Conservation (phyloP, 37 sponge, comb jelly and placozoan genomes). For the Eunapius fragilis region DNA sequence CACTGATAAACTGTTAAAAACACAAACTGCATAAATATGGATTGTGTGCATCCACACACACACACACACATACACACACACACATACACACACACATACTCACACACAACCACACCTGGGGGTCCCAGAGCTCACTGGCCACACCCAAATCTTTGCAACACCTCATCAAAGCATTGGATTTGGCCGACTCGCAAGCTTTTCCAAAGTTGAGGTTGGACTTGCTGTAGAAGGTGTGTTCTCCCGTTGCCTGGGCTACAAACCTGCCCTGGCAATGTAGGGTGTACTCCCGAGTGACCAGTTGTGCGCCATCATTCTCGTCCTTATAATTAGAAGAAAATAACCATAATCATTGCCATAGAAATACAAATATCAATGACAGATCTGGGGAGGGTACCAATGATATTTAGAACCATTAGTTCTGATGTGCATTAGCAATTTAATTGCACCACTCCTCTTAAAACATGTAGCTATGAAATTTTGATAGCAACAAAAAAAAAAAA, state of each 20-base stretch:
- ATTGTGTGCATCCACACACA: conserved; percentile 4
- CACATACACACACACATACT: conserved; percentile 11
- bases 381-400: too few relatives aligned
- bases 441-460: too few relatives aligned
- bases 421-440: too few relatives aligned
- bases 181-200: conserved; percentile 88
- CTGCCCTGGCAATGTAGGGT: conserved; percentile 83
- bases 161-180: conserved; percentile 86
- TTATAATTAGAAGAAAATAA: background rate
- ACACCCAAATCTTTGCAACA: conserved; percentile 95
- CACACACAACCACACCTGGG: conserved; percentile 58
- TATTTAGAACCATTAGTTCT: too few relatives aligned
- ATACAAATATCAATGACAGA: too few relatives aligned
- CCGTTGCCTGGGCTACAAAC: conserved; percentile 79
- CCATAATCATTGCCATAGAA: too few relatives aligned
- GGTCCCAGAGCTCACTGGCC: conserved; percentile 91
- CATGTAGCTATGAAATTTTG: too few relatives aligned
- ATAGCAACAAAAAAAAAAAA: too few relatives aligned
- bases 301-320: conserved; percentile 74
- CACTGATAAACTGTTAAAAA: conserved; percentile 45
- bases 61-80: conserved; percentile 20
- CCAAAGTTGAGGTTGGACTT: conserved; percentile 68
- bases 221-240: conserved; percentile 85
- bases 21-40: background rate
- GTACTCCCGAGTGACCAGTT: conserved; percentile 84